Evolutionary conservation across 2,888 invertebrate species (phyloP), one percentile per base, ranked within the genome.

Genomic region (Scaptomyza reducta): DNA sequence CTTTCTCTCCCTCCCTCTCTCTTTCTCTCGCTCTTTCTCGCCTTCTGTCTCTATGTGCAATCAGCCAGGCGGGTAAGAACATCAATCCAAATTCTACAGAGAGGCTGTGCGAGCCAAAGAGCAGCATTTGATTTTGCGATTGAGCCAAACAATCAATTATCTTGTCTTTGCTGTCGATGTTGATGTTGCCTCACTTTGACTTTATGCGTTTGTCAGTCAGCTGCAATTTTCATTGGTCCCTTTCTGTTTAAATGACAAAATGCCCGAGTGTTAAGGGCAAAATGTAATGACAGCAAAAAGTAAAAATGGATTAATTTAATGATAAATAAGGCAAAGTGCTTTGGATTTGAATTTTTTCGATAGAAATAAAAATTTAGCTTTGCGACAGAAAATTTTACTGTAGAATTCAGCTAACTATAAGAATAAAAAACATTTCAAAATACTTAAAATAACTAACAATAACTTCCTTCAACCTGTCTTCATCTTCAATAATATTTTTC

Each of bases 131-230:
- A 88, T 86, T 88, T 83, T 74, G 41, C 87, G 73, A 83, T 83
- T 86, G 84, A 86, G 88, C 86, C 84, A 83, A 79, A 84, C 84
- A 84, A 88, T 88, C 84, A 84, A 84, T 84, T 84, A 84, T 88
- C 80, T 67, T 84, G 88, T 86, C 88, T 72, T 73, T 40, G 35
- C 62, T 76, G 57, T 41, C 65, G 16, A 11, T 29, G 16, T 35
- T n/a, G 38, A 54, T 60, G 47, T 40, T 27, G 54, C 33, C 59
- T 56, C 29, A 54, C 44, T 61, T 7, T 31, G 22, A 22, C 22
- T 22, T 22, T 22, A 22, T 22, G 22, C 22, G 22, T 22, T 22
- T 22, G 22, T 3, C 22, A 22, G 22, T 22, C 22, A 2, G 60
- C 41, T 75, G 82, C 82, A 78, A 73, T 55, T 85, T 76, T 81